Evolutionary conservation across 2,888 invertebrate genomes (phyloP), one percentile per base, ranked within the genome.

Genomic region (Melieria crassipennis): DNA sequence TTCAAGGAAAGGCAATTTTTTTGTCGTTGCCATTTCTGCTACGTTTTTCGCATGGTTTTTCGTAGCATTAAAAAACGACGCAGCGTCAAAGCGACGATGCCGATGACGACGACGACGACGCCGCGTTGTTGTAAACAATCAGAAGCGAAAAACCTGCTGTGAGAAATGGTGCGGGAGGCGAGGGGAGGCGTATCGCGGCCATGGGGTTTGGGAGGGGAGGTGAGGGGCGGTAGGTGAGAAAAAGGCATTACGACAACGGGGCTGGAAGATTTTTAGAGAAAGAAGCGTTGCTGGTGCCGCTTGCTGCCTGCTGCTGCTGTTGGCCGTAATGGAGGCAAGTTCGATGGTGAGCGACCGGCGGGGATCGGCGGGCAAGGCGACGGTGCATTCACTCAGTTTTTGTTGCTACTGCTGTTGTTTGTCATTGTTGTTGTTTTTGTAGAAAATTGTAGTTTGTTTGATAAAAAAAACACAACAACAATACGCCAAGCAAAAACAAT

Each of bases 1-100:
- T 69, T 69, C 30, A 72, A 65, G 65, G 66, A 65, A 72, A 69
- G 72, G 62, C 65, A 69, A 62, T 69, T 61, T 72, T 69, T 58
- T 16, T 46, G 46, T 45, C n/a, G 48, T 43, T 63, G 69, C 47
- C 56, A 48, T 62, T 69, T 56, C 56, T 63, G 11, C 7, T n/a
- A 48, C 56, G 43, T 61, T 52, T 42, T 60, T 66, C 30, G 56
- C 45, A 43, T 45, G 30, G 42, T 52, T n/a, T 62, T 48, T 4
- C 10, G 45, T 13, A 11, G 48, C 56, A 45, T 47, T 67, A 45
- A 43, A 30, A 50, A 60, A 67, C 67, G 45, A 10, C 52, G 45
- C 11, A 60, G 52, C 67, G 58, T 56, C 50, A 48, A 47, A 16
- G 7, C 43, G 11, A 16, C 52, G 43, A 52, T 46, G 5, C 16